phyloP scores from a whole-genome alignment of 2,113 vertebrate genomes.

The Phylloscopus trochilus region DNA sequence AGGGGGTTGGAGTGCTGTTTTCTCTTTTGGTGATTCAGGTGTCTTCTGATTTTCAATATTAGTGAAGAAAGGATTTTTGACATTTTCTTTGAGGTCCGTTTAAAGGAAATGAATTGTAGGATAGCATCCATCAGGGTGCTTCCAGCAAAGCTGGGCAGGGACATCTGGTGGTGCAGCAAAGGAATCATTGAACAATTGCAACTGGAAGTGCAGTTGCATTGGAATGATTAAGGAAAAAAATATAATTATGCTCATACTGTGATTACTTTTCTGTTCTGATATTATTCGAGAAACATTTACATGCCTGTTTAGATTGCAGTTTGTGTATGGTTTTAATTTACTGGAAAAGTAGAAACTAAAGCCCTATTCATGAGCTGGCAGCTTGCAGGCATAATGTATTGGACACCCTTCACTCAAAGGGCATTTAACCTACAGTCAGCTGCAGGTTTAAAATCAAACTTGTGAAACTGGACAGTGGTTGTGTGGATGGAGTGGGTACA shows the following conservation, averaged over 20 bases:
- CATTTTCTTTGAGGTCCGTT: neutral
- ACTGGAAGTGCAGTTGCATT: neutral
- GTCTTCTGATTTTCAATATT: neutral
- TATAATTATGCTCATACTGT: neutral
- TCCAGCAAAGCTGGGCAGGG: conserved; percentile 42
- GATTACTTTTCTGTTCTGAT: neutral
- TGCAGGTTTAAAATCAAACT: neutral
- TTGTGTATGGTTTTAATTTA: neutral
- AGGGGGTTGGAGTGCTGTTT: neutral
- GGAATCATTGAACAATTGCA: neutral
- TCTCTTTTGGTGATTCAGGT: neutral
- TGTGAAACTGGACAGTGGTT: fast-evolving
- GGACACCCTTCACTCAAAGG: neutral
- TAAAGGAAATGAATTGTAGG: neutral
- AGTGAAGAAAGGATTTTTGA: neutral
- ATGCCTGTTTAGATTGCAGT: neutral
- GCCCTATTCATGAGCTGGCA: neutral
- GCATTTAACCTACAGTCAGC: neutral
- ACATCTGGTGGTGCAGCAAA: conserved; percentile 68
- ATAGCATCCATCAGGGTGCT: neutral
- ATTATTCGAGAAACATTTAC: neutral
- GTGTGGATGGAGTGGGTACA: neutral
- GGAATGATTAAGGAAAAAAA: neutral
- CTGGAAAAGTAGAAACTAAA: neutral
- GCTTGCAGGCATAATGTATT: neutral